phyloP scores from a whole-genome alignment of 2,888 invertebrate genomes.

The Lithophane ornitopus region DNA sequence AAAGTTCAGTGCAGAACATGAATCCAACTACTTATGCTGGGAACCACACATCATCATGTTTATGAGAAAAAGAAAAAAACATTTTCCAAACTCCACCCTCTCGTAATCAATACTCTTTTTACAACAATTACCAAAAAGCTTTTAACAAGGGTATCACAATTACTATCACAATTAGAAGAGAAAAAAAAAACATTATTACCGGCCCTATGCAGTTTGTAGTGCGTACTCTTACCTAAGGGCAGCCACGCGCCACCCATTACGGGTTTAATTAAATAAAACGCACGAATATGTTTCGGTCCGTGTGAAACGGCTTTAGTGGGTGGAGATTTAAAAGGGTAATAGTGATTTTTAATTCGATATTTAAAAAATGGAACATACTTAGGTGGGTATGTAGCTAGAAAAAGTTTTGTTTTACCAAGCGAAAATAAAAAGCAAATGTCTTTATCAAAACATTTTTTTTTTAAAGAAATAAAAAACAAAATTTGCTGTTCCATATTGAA shows the following conservation, averaged over 20 bases:
- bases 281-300: slow-evolving; percentile 72
- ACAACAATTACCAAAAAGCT: slow-evolving; percentile 54
- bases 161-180: slow-evolving; percentile 43
- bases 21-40: neutral
- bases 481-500: too few species aligned
- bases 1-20: too few species aligned
- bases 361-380: neutral
- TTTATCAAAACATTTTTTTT: too few species aligned
- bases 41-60: slow-evolving; percentile 10
- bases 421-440: neutral
- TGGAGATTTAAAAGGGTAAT: neutral
- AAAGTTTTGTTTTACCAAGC: neutral
- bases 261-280: slow-evolving; percentile 80
- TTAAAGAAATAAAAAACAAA: too few species aligned
- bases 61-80: too few species aligned
- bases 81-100: slow-evolving; percentile 25
- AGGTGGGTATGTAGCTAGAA: neutral
- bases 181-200: slow-evolving; percentile 47
- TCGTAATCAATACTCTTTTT: slow-evolving; percentile 49
- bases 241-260: slow-evolving; percentile 80
- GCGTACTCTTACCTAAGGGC: slow-evolving; percentile 47
- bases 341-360: slow-evolving; percentile 12
- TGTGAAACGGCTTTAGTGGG: slow-evolving; percentile 69
- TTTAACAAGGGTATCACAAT: slow-evolving; percentile 58
- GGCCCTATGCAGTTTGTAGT: slow-evolving; percentile 41